Conservation (phyloP, 2,888 invertebrate species). For the Scrobipalpa atriplicella region DNA sequence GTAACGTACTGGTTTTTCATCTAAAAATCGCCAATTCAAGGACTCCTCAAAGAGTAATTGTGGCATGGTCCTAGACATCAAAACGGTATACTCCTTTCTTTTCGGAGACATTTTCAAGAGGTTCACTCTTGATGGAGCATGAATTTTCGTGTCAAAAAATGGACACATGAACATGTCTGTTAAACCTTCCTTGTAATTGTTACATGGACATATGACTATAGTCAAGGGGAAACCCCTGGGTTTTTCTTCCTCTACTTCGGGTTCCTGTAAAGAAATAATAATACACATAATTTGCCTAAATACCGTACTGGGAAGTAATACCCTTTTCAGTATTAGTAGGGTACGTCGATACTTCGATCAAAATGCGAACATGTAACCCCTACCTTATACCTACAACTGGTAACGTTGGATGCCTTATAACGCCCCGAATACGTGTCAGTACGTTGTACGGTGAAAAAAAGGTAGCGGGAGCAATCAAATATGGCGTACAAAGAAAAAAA, state of each 20-base stretch:
- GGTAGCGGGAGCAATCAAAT: too few species aligned
- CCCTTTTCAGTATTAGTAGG: too few species aligned
- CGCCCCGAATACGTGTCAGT: too few species aligned
- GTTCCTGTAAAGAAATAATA: not conserved
- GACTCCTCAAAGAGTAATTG: slow-evolving; percentile 56
- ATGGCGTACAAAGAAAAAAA: too few species aligned
- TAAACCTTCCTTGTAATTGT: slow-evolving; percentile 59
- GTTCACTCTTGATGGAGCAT: slow-evolving; percentile 51
- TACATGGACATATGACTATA: slow-evolving; percentile 62
- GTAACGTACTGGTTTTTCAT: slow-evolving; percentile 61
- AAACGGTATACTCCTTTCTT: slow-evolving; percentile 64
- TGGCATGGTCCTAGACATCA: slow-evolving; percentile 67
- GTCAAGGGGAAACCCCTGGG: slow-evolving; percentile 70
- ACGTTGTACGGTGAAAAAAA: too few species aligned
- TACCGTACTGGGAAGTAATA: too few species aligned
- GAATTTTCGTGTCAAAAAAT: slow-evolving; percentile 54
- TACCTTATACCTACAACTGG: too few species aligned
- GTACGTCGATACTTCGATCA: too few species aligned
- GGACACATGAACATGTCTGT: slow-evolving; percentile 57
- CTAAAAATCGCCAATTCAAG: slow-evolving; percentile 65
- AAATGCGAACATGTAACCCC: too few species aligned
- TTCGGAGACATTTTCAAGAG: slow-evolving; percentile 54
- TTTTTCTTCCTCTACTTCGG: not conserved
- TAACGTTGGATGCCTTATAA: too few species aligned
- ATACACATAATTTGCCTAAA: not conserved